Conservation (phyloP, 2,113 vertebrate genomes). For the Lampris megalopsis region DNA sequence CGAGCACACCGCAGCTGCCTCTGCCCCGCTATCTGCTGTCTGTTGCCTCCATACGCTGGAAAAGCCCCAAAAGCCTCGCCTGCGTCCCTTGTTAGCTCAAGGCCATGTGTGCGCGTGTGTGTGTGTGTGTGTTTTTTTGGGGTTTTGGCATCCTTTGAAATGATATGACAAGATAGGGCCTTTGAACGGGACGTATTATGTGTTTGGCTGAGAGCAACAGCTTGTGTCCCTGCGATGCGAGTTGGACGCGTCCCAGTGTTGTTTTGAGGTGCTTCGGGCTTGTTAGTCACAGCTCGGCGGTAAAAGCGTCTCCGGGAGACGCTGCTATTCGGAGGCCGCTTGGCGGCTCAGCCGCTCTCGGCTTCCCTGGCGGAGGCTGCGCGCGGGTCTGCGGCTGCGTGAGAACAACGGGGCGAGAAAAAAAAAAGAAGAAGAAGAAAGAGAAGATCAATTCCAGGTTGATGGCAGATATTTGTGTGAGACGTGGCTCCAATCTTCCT, state of each 20-base stretch:
- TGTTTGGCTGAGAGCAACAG: slow-evolving; percentile 58
- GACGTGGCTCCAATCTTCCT: slow-evolving; percentile 62
- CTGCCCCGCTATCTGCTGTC: slow-evolving; percentile 40
- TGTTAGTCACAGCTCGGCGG: slow-evolving; percentile 58
- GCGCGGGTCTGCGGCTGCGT: slow-evolving; percentile 51
- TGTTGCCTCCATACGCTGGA: slow-evolving; percentile 39
- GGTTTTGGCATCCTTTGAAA: slow-evolving; percentile 72
- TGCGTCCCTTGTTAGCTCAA: slow-evolving; percentile 73
- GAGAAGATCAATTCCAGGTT: slow-evolving; percentile 67
- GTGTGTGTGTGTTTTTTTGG: slow-evolving; percentile 58
- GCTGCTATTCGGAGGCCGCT: slow-evolving; percentile 61
- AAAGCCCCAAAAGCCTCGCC: slow-evolving; percentile 41
- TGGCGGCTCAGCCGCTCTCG: slow-evolving; percentile 49
- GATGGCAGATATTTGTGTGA: slow-evolving; percentile 26
- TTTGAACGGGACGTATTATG: slow-evolving; percentile 68
- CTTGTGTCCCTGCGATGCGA: slow-evolving; percentile 56
- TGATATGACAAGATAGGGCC: slow-evolving; percentile 67
- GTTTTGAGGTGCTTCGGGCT: slow-evolving; percentile 63
- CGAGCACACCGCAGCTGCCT: slow-evolving; percentile 53
- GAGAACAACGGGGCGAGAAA: slow-evolving; percentile 57
- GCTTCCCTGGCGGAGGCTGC: slow-evolving; percentile 55
- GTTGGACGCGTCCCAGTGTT: slow-evolving; percentile 55
- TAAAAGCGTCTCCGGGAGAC: slow-evolving; percentile 40
- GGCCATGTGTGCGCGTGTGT: slow-evolving; percentile 47
- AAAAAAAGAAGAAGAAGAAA: background rate